Evolutionary conservation across 2,113 vertebrate genomes (phyloP).

Genomic region (Paraplagusia blochii): DNA sequence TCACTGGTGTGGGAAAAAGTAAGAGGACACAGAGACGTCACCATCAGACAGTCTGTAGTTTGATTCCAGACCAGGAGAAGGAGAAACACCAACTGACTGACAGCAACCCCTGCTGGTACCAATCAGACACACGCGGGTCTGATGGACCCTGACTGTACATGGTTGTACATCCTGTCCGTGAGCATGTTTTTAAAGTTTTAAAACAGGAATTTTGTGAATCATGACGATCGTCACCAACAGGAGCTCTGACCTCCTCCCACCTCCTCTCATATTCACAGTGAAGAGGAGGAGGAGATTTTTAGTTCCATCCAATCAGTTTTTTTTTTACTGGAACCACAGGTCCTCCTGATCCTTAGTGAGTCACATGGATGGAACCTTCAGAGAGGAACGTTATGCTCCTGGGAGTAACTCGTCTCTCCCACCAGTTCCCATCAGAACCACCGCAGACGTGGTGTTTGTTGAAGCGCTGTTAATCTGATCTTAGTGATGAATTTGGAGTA

Average conservation of each 20-base stretch:
- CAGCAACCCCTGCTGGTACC: slow-evolving; percentile 37
- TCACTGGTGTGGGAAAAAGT: slow-evolving; percentile 25
- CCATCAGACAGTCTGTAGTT: slow-evolving; percentile 1
- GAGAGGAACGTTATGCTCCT: too few relatives aligned
- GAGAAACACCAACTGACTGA: slow-evolving; percentile 32
- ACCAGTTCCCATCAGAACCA: too few relatives aligned
- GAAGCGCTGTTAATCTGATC: too few relatives aligned
- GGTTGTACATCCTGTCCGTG: slow-evolving; percentile 73
- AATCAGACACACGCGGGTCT: slow-evolving; percentile 30
- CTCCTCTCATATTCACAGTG: slow-evolving; percentile 45
- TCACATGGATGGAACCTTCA: too few relatives aligned
- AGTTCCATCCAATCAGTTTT: too few relatives aligned
- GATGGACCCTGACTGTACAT: slow-evolving; percentile 67
- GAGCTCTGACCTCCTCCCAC: slow-evolving; percentile 42
- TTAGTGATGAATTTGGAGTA: too few relatives aligned
- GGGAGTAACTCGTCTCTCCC: too few relatives aligned
- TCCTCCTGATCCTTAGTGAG: too few relatives aligned
- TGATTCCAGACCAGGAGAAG: slow-evolving; percentile 52
- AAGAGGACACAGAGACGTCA: background rate
- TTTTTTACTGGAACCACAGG: too few relatives aligned
- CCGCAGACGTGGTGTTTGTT: too few relatives aligned
- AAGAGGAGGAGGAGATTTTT: too few relatives aligned
- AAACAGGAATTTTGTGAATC: slow-evolving; percentile 64
- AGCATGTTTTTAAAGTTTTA: slow-evolving; percentile 76
- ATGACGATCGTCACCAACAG: slow-evolving; percentile 41